Percentiles rank a stretch among this genome's conserved stretches.
phyloP scores from a whole-genome alignment of 2,797 vertebrate genomes.

The Hylomyscus alleni region DNA sequence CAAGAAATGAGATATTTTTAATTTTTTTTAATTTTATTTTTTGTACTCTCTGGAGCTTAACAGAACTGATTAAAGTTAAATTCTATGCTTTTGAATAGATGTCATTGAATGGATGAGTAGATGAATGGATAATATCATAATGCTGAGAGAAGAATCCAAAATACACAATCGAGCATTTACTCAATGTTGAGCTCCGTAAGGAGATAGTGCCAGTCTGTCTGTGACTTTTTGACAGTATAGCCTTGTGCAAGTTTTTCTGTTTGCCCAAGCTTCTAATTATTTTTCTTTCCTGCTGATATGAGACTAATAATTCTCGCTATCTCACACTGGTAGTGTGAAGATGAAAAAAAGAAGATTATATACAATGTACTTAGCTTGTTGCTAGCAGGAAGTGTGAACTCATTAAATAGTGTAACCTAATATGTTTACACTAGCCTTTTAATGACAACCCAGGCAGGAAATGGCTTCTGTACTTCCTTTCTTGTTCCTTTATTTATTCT shows the following conservation, averaged over 20 bases:
- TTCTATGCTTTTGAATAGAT: constrained; percentile 2
- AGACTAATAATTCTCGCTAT: constrained; percentile 54
- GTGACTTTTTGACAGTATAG: constrained; percentile 19
- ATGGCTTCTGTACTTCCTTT: neutral
- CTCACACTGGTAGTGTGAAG: constrained; percentile 35
- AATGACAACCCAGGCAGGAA: constrained; percentile 1
- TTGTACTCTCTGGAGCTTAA: neutral
- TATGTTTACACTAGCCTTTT: constrained; percentile 45
- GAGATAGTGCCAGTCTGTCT: neutral
- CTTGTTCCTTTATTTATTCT: constrained; percentile 40
- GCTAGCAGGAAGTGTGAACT: constrained; percentile 50
- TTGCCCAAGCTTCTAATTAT: constrained; percentile 32
- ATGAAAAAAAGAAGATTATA: constrained; percentile 28
- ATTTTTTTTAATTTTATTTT: neutral
- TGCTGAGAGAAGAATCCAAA: neutral
- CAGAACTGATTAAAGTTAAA: constrained; percentile 5
- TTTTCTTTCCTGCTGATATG: constrained; percentile 48
- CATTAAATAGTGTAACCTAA: constrained; percentile 53
- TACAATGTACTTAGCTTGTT: constrained; percentile 58
- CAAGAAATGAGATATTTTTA: neutral
- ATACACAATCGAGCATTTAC: neutral
- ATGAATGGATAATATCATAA: neutral
- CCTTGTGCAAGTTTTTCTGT: neutral
- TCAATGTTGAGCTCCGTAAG: neutral
- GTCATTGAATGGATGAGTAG: neutral